Percentiles rank a stretch among this genome's conserved stretches.
phyloP scores from a whole-genome alignment of 1,140 invertebrate species.

The Lasioglossum baleicum region DNA sequence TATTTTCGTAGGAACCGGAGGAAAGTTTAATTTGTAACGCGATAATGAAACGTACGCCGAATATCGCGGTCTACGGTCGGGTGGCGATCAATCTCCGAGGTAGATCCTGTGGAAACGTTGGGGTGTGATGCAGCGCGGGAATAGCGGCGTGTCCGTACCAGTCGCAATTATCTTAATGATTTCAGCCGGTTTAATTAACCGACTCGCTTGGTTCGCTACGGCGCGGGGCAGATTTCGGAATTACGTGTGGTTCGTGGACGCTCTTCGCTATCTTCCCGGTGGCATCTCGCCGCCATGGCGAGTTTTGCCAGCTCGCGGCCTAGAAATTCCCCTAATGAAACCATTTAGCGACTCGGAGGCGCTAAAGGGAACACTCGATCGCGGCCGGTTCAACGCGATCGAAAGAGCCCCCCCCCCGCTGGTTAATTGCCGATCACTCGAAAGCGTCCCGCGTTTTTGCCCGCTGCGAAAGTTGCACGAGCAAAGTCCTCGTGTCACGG shows the following conservation, averaged over 20 bases:
- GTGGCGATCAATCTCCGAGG: neutral
- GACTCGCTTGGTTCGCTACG: neutral
- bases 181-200: slow-evolving; percentile 41
- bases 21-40: neutral
- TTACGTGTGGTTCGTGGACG: slow-evolving; percentile 6
- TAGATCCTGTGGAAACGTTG: neutral
- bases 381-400: neutral
- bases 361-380: neutral
- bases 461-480: too few relatives aligned
- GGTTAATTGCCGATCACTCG: neutral
- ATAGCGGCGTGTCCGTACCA: neutral
- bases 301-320: neutral
- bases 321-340: neutral
- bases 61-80: neutral
- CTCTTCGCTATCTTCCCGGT: neutral
- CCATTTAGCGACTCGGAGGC: neutral
- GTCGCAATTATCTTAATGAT: slow-evolving; percentile 39
- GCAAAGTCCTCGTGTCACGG: neutral
- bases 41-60: neutral
- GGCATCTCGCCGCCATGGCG: slow-evolving; percentile 1
- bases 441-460: neutral
- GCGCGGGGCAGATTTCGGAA: slow-evolving; percentile 13
- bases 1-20: neutral
- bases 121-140: neutral
- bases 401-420: too few relatives aligned